These are phyloP conservation scores for Apus apus DNA, from an alignment of 2,113 vertebrate genomes.

Conservation along the genomic window DNA sequence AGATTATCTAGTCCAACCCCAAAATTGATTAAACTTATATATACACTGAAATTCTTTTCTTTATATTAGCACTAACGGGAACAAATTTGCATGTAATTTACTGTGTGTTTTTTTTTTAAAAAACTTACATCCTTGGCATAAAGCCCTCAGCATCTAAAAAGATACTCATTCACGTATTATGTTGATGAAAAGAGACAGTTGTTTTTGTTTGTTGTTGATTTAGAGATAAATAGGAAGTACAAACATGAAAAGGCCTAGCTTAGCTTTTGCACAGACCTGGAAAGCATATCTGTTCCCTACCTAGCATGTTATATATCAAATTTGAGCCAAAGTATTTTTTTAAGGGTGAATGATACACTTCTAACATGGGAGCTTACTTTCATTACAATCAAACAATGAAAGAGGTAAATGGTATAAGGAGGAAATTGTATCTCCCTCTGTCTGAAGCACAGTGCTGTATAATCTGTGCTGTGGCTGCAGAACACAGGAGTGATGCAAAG, in stretches of 20 bases:
- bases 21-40: not conserved
- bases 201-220: not conserved
- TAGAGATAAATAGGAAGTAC: not conserved
- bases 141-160: not conserved
- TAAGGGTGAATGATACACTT: not conserved
- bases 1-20: too few relatives aligned
- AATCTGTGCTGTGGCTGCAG: not conserved
- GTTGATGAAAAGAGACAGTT: not conserved
- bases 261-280: not conserved
- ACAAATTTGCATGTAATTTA: not conserved
- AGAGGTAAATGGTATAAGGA: not conserved
- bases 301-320: not conserved
- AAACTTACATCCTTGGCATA: not conserved
- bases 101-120: fast-evolving
- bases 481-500: not conserved
- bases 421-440: not conserved
- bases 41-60: not conserved
- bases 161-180: not conserved
- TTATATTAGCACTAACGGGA: not conserved
- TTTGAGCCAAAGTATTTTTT: not conserved
- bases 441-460: not conserved
- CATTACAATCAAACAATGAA: not conserved
- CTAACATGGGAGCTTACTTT: not conserved
- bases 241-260: not conserved
- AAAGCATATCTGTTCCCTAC: not conserved